Evolutionary conservation across 1,140 invertebrate species (phyloP), one percentile per base, ranked within the genome.

Genomic region (Penaeus indicus): DNA sequence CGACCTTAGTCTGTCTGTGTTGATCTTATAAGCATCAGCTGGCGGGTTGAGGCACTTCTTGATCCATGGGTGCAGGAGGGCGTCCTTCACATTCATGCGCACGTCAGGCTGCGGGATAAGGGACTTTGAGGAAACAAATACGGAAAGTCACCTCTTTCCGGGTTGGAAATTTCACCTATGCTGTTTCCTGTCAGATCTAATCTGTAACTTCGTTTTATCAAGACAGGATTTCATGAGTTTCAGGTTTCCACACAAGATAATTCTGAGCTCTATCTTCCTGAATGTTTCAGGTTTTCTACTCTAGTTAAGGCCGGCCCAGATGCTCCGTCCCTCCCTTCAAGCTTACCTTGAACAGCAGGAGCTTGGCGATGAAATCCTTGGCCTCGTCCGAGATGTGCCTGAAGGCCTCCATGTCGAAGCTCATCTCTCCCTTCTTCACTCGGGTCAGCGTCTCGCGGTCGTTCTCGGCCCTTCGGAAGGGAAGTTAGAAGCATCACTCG

Each of bases 21-120:
- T 95, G 90, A 97, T 97, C 91, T 94, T 94, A 92, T 95, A 95
- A 69, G 95, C 94, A 75, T 96, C 95, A 19, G 75, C 54, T 10
- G 90, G 90, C 77, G 84, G 69, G 47, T 84, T 80, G 16, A 81
- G 79, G 22, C 84, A 83, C 67, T 95, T 88, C 61, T 89, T 72
- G 62, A 98, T 94, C 97, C 97, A 98, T 0, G 97, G 96, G 94
- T 98, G 97, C 87, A 95, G 94, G 32, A 98, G 92, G 0, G 97
- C 97, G 1, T 94, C 92, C 90, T 95, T 95, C 0, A 98, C 95
- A 92, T 97, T 96, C 94, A 98, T 94, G 79, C 97, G 94, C 61
- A 95, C 94, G 75, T 96, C 95, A 85, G 95, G 93, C 92, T 95
- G 79, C 0, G 11, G n/a, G 60, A 95, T 18, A 75, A 54, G 0